Percentiles rank a stretch among this genome's conserved stretches.
These are phyloP conservation scores for Macrotrachela quadricornifera DNA, from an alignment of 1,140 invertebrate species.

Conservation along the genomic window DNA sequence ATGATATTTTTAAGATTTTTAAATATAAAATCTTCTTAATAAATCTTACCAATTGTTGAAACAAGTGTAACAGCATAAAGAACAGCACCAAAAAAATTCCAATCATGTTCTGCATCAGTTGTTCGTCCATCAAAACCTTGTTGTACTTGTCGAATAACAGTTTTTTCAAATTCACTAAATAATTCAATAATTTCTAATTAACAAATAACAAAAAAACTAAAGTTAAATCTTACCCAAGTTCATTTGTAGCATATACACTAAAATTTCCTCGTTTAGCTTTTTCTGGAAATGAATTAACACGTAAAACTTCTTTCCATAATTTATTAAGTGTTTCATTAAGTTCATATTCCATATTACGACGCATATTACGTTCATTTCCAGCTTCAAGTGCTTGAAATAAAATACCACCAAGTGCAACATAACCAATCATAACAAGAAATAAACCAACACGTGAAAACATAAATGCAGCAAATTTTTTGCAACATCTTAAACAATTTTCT, in stretches of 20 bases:
- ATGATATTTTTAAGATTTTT: too few relatives aligned
- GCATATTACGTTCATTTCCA: neutral
- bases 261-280: too few relatives aligned
- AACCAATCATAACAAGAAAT: constrained; percentile 3
- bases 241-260: too few relatives aligned
- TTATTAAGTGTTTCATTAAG: too few relatives aligned
- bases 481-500: constrained; percentile 7
- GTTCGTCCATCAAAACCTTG: neutral
- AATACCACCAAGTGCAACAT: constrained; percentile 2
- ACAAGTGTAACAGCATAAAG: constrained; percentile 7
- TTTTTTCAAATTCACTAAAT: neutral
- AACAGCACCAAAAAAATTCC: constrained; percentile 8
- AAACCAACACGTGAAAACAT: constrained; percentile 7
- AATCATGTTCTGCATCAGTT: neutral
- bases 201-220: too few relatives aligned
- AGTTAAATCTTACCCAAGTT: too few relatives aligned
- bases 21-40: neutral
- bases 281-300: too few relatives aligned
- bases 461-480: constrained; percentile 5
- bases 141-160: neutral
- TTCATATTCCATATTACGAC: too few relatives aligned
- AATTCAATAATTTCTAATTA: neutral
- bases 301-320: too few relatives aligned
- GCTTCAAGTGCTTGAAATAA: constrained; percentile 8
- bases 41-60: constrained; percentile 9